phyloP scores from a whole-genome alignment of 92 coral and sea anemone genomes.

The Pocillopora grandis region DNA sequence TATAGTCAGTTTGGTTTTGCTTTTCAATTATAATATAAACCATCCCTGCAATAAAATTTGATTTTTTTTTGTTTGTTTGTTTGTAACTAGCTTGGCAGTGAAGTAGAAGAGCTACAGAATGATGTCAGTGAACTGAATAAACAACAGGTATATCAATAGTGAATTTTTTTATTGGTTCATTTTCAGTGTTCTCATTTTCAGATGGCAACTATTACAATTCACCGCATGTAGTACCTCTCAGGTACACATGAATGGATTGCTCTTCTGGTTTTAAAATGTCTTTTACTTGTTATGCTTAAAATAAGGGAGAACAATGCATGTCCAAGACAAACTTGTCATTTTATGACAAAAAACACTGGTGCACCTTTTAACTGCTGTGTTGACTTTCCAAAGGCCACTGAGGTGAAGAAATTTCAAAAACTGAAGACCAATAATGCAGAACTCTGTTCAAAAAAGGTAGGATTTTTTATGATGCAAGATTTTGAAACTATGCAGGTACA shows the following conservation, averaged over 20 bases:
- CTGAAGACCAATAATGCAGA: slow-evolving; percentile 86
- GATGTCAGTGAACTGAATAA: slow-evolving; percentile 75
- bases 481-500: too few relatives aligned
- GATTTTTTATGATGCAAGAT: not conserved
- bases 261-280: too few relatives aligned
- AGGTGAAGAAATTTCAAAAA: slow-evolving; percentile 63
- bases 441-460: slow-evolving; percentile 78
- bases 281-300: too few relatives aligned
- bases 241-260: too few relatives aligned
- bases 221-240: too few relatives aligned
- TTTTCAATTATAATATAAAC: not conserved
- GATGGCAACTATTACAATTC: too few relatives aligned
- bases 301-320: not conserved
- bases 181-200: too few relatives aligned
- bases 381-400: slow-evolving; percentile 60
- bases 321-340: not conserved
- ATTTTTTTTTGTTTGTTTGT: too few relatives aligned
- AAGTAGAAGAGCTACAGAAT: slow-evolving; percentile 27
- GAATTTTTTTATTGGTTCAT: too few relatives aligned
- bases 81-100: slow-evolving; percentile 6
- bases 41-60: not conserved
- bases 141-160: slow-evolving; percentile 62
- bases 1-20: not conserved
- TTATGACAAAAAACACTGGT: not conserved
- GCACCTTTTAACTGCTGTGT: not conserved